Conservation (phyloP, 2,113 vertebrate species). For the Hydropotes inermis region DNA sequence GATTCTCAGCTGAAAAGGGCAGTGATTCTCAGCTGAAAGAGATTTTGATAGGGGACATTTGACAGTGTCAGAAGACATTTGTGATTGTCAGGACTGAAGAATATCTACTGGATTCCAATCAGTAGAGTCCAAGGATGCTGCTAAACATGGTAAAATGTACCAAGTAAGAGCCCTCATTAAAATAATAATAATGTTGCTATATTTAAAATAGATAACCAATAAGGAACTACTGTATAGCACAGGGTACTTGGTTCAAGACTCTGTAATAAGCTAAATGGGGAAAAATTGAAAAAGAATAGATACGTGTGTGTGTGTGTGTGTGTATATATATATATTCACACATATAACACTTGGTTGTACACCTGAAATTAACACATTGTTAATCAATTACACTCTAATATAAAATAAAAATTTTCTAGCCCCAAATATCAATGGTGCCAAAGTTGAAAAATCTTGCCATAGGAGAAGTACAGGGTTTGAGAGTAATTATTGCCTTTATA, state of each 20-base stretch:
- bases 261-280: background rate
- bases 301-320: background rate
- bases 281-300: background rate
- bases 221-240: background rate
- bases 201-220: background rate
- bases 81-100: background rate
- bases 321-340: rapidly evolving
- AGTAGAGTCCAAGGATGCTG: background rate
- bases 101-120: background rate
- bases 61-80: background rate
- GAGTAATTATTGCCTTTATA: background rate
- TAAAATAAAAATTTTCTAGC: background rate
- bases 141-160: background rate
- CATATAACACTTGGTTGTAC: background rate
- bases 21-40: background rate
- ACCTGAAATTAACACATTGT: background rate
- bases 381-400: background rate
- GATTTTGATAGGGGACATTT: background rate
- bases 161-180: background rate
- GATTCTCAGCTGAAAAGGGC: background rate
- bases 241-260: background rate
- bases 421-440: background rate
- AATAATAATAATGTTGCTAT: background rate
- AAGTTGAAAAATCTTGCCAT: background rate
- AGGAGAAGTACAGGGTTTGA: background rate